These are phyloP conservation scores for Tholera decimalis DNA, from an alignment of 2,888 invertebrate species.

Conservation along the genomic window DNA sequence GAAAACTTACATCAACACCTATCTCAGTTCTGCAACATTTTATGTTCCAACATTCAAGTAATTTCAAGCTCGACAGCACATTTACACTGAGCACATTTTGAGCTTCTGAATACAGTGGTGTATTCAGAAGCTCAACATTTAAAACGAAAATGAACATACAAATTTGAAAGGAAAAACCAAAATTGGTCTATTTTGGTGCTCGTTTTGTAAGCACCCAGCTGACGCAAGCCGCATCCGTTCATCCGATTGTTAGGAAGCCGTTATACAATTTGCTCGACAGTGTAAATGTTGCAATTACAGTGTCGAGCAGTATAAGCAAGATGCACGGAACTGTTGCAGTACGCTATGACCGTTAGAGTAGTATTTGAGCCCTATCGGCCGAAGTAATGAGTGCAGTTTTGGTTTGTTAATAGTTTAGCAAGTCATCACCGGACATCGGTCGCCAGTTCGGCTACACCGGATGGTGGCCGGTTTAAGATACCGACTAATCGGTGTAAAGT, in stretches of 20 bases:
- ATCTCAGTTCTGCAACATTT: conserved; percentile 47
- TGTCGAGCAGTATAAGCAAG: conserved; percentile 58
- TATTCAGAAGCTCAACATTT: conserved; percentile 55
- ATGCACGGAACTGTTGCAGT: conserved; percentile 53
- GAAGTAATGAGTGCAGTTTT: conserved; percentile 52
- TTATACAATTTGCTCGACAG: conserved; percentile 63
- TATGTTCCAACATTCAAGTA: conserved; percentile 43
- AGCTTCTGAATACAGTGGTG: no score
- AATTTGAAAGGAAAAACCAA: conserved; percentile 62
- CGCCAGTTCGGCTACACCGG: conserved; percentile 21
- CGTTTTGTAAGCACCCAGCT: conserved; percentile 56
- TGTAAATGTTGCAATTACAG: conserved; percentile 67
- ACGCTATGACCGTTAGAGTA: conserved; percentile 41
- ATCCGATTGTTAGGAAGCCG: conserved; percentile 60
- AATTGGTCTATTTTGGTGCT: conserved; percentile 62
- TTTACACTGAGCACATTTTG: conserved; percentile 40
- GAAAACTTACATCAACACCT: conserved; percentile 32
- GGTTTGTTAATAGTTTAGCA: conserved; percentile 54
- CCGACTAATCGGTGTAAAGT: not conserved
- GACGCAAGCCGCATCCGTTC: conserved; percentile 61
- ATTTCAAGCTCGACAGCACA: conserved; percentile 55
- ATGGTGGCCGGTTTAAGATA: conserved; percentile 29
- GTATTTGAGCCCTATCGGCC: conserved; percentile 43
- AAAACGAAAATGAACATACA: conserved; percentile 58
- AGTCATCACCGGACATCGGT: conserved; percentile 57